These are phyloP conservation scores for Tetranychus truncatus DNA, from an alignment of 2,888 invertebrate species.

Conservation along the genomic window DNA sequence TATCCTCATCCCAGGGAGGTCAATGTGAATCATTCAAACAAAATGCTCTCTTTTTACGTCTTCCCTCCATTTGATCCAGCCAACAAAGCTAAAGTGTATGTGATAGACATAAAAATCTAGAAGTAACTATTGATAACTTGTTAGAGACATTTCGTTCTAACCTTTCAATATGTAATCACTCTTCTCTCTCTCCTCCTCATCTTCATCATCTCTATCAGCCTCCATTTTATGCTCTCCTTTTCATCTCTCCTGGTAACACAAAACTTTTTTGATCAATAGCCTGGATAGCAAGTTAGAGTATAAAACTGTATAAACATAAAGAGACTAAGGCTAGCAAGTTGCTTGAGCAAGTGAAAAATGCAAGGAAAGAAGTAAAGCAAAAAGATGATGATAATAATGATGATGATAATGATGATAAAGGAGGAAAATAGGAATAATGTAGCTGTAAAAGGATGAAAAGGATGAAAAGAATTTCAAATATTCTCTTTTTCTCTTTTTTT, in stretches of 20 bases:
- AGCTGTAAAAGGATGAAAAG: neutral
- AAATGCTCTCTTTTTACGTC: neutral
- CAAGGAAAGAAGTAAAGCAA: slow-evolving; percentile 6
- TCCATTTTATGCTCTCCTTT: neutral
- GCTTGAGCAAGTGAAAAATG: neutral
- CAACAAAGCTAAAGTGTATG: neutral
- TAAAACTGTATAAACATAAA: neutral
- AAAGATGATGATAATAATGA: slow-evolving; percentile 6
- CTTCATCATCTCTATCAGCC: neutral
- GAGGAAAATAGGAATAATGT: neutral
- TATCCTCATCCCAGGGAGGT: neutral
- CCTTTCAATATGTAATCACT: neutral
- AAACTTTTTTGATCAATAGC: neutral
- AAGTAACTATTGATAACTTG: neutral
- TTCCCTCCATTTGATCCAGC: neutral
- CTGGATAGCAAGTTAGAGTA: neutral
- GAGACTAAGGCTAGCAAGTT: neutral
- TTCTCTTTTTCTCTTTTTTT: neutral
- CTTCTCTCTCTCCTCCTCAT: neutral
- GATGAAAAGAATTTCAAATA: neutral
- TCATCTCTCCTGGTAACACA: neutral
- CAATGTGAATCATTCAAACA: neutral
- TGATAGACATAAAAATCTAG: neutral
- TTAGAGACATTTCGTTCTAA: neutral
- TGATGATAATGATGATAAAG: neutral